Percentiles rank a stretch among this genome's conserved stretches.
phyloP scores from a whole-genome alignment of 2,888 invertebrate genomes.

The Eupithecia abbreviata region DNA sequence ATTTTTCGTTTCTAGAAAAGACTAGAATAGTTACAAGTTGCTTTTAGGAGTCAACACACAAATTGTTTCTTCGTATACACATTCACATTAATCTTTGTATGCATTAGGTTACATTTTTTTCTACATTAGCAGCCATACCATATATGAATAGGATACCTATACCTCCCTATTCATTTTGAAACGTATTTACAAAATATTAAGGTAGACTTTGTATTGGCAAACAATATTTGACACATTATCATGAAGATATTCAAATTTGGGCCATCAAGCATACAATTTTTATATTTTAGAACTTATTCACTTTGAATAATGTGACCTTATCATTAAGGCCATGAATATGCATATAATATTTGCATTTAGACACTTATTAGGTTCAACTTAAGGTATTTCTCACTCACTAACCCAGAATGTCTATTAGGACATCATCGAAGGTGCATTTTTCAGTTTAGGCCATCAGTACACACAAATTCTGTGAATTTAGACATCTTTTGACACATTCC shows the following conservation, averaged over 20 bases:
- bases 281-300: background rate
- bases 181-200: constrained; percentile 2
- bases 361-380: background rate
- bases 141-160: background rate
- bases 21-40: background rate
- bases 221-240: background rate
- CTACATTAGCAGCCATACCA: background rate
- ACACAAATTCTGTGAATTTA: background rate
- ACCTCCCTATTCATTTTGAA: constrained; percentile 1
- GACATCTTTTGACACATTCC: background rate
- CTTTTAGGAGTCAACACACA: background rate
- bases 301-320: background rate
- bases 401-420: background rate
- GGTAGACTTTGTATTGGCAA: constrained; percentile 1
- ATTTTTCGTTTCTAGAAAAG: background rate
- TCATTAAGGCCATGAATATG: background rate
- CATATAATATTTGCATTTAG: background rate
- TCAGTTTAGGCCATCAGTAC: background rate
- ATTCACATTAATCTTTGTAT: background rate
- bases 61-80: constrained; percentile 5
- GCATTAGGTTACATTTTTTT: background rate
- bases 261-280: background rate
- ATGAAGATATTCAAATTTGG: background rate
- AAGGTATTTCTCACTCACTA: background rate
- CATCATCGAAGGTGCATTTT: background rate